Conservation (phyloP, 2,113 vertebrate species). For the Cricetomys ansorgei region DNA sequence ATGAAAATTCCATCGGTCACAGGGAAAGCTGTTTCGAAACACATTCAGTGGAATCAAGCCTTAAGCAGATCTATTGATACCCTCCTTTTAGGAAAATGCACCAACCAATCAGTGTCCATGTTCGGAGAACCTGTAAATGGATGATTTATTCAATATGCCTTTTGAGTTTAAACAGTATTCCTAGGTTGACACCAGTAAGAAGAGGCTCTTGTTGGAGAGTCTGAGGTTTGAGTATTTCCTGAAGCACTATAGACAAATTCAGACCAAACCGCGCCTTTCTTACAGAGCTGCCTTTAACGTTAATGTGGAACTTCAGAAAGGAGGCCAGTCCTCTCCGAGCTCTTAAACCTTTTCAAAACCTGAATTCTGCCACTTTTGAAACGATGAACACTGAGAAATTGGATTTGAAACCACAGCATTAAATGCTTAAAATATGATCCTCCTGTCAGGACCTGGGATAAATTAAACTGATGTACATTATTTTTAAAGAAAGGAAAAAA, state of each 20-base stretch:
- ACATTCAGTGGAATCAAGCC: constrained; percentile 67
- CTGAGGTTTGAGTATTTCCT: constrained; percentile 61
- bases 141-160: constrained; percentile 77
- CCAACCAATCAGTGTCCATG: constrained; percentile 60
- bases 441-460: constrained; percentile 91
- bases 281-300: constrained; percentile 68
- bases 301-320: constrained; percentile 64
- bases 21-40: constrained; percentile 63
- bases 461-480: constrained; percentile 91
- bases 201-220: constrained; percentile 70
- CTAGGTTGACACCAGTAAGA: constrained; percentile 72
- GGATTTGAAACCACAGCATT: constrained; percentile 90
- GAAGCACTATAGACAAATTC: constrained; percentile 72
- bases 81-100: constrained; percentile 73
- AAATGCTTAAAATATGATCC: constrained; percentile 89
- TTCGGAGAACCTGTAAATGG: constrained; percentile 72
- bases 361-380: constrained; percentile 87
- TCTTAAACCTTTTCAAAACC: constrained; percentile 75
- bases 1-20: constrained; percentile 73
- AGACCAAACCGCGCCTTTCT: constrained; percentile 55
- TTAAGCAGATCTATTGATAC: constrained; percentile 70
- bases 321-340: background rate
- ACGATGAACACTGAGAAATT: constrained; percentile 88
- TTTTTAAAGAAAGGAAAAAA: constrained; percentile 88
- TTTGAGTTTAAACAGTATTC: constrained; percentile 75